Percentiles rank a stretch among this genome's conserved stretches.
Evolutionary conservation across 1,140 invertebrate species (phyloP).

Genomic region (Polyergus mexicanus): DNA sequence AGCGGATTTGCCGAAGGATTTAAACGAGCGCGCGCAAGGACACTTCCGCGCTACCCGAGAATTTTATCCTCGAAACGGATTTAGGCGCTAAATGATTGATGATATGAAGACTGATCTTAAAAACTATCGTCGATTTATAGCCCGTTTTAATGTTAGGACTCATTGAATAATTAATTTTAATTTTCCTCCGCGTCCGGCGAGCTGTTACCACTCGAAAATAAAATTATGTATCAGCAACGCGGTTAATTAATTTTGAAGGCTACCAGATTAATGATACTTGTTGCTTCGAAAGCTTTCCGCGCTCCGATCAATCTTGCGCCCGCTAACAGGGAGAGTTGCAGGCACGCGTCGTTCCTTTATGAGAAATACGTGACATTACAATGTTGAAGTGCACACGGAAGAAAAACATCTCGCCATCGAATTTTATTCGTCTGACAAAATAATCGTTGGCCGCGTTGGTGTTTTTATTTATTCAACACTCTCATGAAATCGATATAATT

Average conservation of each 20-base stretch:
- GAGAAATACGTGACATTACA: conserved; percentile 12
- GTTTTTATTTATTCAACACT: conserved; percentile 39
- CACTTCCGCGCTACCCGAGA: conserved; percentile 32
- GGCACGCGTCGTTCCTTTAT: conserved; percentile 47
- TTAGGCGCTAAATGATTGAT: conserved; percentile 29
- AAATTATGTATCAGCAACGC: conserved; percentile 50
- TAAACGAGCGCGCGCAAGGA: conserved; percentile 46
- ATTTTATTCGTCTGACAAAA: conserved; percentile 2
- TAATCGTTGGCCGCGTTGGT: conserved; percentile 28
- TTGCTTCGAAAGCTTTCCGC: conserved; percentile 52
- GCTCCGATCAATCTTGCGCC: conserved; percentile 48
- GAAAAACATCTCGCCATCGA: background rate
- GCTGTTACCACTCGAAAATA: conserved; percentile 50
- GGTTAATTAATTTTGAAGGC: conserved; percentile 40
- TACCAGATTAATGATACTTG: conserved; percentile 61
- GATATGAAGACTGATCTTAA: background rate
- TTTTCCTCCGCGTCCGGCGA: conserved; percentile 23
- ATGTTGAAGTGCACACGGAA: background rate
- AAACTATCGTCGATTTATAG: conserved; percentile 24
- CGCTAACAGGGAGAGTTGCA: conserved; percentile 13
- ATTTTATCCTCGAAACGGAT: conserved; percentile 33
- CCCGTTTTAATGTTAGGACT: background rate
- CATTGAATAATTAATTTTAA: conserved; percentile 59
- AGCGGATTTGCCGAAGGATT: conserved; percentile 65
- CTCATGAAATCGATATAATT: conserved; percentile 45